phyloP scores from a whole-genome alignment of 2,113 vertebrate genomes.

The Fulmarus glacialis region DNA sequence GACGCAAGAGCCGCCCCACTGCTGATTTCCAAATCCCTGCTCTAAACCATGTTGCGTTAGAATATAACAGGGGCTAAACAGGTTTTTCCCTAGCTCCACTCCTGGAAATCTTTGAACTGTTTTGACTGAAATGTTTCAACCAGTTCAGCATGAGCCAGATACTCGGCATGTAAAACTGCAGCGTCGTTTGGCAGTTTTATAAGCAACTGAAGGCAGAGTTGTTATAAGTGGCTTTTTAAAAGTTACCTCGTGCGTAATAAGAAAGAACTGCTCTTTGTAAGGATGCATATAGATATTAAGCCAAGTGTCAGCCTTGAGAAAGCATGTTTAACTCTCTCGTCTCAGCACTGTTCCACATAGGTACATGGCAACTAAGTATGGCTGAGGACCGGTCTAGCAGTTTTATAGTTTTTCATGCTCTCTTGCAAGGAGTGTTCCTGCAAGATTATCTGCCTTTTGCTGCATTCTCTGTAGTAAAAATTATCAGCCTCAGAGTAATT shows the following conservation, averaged over 20 bases:
- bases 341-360: not conserved
- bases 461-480: not conserved
- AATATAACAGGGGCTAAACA: not conserved
- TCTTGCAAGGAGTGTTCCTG: not conserved
- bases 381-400: not conserved
- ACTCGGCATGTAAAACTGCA: not conserved
- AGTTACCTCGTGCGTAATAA: not conserved
- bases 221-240: not conserved
- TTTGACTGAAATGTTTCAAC: conserved; percentile 5
- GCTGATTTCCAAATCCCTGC: not conserved
- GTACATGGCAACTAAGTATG: not conserved
- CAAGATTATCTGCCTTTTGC: not conserved
- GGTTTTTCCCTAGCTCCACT: not conserved
- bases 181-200: not conserved
- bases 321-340: not conserved
- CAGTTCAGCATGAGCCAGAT: not conserved
- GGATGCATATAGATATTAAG: not conserved
- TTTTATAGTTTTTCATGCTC: not conserved
- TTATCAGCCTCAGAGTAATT: not conserved
- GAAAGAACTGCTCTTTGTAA: not conserved
- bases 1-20: not conserved
- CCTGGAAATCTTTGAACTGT: not conserved
- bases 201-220: not conserved
- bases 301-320: not conserved
- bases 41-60: not conserved